Evolutionary conservation across 2,797 vertebrate species (phyloP).

Genomic region (Thalassophryne amazonica): DNA sequence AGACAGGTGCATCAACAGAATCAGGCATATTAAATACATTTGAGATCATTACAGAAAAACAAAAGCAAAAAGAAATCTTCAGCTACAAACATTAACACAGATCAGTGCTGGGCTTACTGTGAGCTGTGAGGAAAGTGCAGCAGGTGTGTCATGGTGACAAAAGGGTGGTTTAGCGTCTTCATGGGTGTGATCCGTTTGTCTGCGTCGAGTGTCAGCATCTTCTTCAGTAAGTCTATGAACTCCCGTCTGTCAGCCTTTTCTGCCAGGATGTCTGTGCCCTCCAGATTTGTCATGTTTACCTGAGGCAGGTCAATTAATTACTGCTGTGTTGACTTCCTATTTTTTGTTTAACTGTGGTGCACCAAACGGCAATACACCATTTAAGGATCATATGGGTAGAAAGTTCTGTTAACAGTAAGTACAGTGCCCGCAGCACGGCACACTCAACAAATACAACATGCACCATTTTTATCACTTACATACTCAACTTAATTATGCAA

Average conservation of each 20-base stretch:
- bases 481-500: too few relatives aligned
- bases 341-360: not conserved
- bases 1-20: not conserved
- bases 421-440: too few relatives aligned
- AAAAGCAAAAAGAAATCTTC: too few relatives aligned
- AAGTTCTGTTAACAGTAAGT: not conserved
- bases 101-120: constrained; percentile 78
- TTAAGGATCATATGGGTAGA: too few relatives aligned
- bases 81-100: not conserved
- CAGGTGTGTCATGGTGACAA: constrained; percentile 96
- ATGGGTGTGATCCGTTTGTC: constrained; percentile 96
- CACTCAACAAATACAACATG: too few relatives aligned
- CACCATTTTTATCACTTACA: too few relatives aligned
- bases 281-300: constrained; percentile 98
- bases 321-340: too few relatives aligned
- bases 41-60: not conserved
- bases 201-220: constrained; percentile 97
- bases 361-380: not conserved
- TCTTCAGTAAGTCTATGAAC: constrained; percentile 97
- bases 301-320: constrained; percentile 35
- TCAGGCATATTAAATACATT: not conserved
- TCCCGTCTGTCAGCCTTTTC: constrained; percentile 97
- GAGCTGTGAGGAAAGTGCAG: constrained; percentile 98
- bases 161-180: constrained; percentile 96
- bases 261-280: constrained; percentile 95